These are phyloP conservation scores for Phasianus colchicus DNA, from an alignment of 2,113 vertebrate species.

Conservation along the genomic window DNA sequence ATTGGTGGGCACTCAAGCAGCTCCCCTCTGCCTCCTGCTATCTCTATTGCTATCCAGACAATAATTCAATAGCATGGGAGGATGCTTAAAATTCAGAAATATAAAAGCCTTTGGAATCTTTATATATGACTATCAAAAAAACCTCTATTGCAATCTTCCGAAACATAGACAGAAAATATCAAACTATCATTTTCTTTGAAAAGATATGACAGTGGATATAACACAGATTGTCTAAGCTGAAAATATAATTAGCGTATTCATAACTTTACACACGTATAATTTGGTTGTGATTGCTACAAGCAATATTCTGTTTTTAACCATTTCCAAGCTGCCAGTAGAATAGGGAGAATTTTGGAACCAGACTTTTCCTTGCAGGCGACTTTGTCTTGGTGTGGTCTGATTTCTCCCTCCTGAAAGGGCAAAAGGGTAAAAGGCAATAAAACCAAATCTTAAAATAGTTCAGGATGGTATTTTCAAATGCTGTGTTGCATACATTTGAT, in stretches of 20 bases:
- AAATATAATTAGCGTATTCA: constrained; percentile 24
- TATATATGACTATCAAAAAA: background rate
- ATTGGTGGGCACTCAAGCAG: background rate
- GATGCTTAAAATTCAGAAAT: constrained; percentile 1
- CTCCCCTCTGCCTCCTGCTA: rapidly evolving
- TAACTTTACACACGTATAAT: background rate
- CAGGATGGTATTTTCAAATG: background rate
- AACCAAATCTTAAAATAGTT: background rate
- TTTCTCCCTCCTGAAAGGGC: background rate
- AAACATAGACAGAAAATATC: background rate
- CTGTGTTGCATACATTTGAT: background rate
- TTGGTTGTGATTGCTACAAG: background rate
- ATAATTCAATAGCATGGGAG: background rate
- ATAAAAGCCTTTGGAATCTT: constrained; percentile 1
- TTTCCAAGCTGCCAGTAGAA: background rate
- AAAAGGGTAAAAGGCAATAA: background rate
- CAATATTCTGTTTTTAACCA: background rate
- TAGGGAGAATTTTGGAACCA: background rate
- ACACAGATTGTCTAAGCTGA: background rate
- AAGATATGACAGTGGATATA: background rate
- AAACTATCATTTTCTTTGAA: constrained; percentile 26
- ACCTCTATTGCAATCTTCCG: background rate
- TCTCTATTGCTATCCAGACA: background rate
- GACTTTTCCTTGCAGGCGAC: background rate
- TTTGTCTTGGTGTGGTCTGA: background rate